phyloP scores from a whole-genome alignment of 2,797 vertebrate genomes.

The Sorex maritimensis region DNA sequence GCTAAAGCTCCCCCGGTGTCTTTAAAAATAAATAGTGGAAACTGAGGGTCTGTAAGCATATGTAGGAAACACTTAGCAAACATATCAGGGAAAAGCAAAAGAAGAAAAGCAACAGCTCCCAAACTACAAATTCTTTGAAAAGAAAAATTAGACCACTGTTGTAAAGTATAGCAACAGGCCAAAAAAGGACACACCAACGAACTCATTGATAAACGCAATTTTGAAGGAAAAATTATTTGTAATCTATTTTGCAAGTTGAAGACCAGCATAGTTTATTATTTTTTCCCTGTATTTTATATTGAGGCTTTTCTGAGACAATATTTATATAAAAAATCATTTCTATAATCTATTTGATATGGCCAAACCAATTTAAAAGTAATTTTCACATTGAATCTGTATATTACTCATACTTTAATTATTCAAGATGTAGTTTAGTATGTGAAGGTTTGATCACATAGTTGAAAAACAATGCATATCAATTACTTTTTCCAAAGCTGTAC shows the following conservation, averaged over 20 bases:
- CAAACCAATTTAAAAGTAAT: slow-evolving; percentile 33
- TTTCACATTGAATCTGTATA: slow-evolving; percentile 45
- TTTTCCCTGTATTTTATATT: slow-evolving; percentile 36
- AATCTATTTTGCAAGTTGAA: slow-evolving; percentile 43
- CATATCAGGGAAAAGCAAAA: slow-evolving; percentile 45
- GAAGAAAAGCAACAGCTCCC: not conserved
- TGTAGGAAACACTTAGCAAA: not conserved
- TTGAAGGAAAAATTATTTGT: slow-evolving; percentile 54
- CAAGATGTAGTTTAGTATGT: slow-evolving; percentile 35
- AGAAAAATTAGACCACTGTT: slow-evolving; percentile 48
- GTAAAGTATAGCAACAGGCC: slow-evolving; percentile 42
- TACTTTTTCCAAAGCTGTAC: slow-evolving; percentile 24
- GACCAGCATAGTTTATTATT: not conserved
- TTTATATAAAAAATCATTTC: slow-evolving; percentile 50
- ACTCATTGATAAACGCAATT: slow-evolving; percentile 50
- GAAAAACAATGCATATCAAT: slow-evolving; percentile 44
- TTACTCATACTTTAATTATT: slow-evolving; percentile 41
- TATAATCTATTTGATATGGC: slow-evolving; percentile 41
- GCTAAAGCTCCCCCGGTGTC: not conserved
- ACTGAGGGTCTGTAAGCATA: not conserved
- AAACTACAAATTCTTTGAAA: not conserved
- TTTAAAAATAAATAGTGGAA: slow-evolving; percentile 45
- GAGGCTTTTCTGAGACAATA: slow-evolving; percentile 37
- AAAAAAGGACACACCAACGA: not conserved
- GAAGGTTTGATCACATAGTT: slow-evolving; percentile 8